Base-by-base conservation (phyloP, 1,140 invertebrate species). In the Apis laboriosa region DNA sequence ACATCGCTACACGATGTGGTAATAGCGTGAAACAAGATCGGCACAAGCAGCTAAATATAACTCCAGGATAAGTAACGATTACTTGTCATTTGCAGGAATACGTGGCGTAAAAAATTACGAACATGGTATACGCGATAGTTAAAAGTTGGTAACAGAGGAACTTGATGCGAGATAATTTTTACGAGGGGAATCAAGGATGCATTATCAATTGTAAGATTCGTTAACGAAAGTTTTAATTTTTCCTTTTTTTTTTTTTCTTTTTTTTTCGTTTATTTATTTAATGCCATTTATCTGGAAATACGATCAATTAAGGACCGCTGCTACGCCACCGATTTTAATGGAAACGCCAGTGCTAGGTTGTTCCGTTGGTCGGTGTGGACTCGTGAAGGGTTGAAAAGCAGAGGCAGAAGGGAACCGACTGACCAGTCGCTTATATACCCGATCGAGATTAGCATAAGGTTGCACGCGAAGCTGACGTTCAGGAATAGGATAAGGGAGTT, bases 401-500 rank as follows among this genome's bases (percentile, higher is more conserved):
- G 77, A 53, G 77, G 60, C 49, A 61, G 49, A 84, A 81, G 86
- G 89, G 88, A 87, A 84, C 82, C 89, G 80, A 84, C 90, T 92
- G 91, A 92, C 92, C 91, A 90, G 88, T 88, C 86, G 90, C 88
- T 92, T 91, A 91, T 91, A 92, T 91, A 93, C 90, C 89, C 89
- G 75, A 85, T 84, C 82, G 72, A 82, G 90, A 94, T 94, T 94
- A 94, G 92, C 93, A 94, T 94, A 92, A 89, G 89, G 80, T 80
- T 89, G 90, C 93, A 94, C 93, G 93, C 93, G 85, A 94, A 77
- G 85, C 86, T 89, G 86, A 93, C 90, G 91, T 93, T 90, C 92
- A 92, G 90, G 90, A 93, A 93, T 90, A 91, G 92, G 93, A 94
- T 94, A 94, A 94, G 91, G 88, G 87, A 83, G 77, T 43, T 81